Evolutionary conservation across 1,140 invertebrate genomes (phyloP).

Genomic region (Brachionus sp.): DNA sequence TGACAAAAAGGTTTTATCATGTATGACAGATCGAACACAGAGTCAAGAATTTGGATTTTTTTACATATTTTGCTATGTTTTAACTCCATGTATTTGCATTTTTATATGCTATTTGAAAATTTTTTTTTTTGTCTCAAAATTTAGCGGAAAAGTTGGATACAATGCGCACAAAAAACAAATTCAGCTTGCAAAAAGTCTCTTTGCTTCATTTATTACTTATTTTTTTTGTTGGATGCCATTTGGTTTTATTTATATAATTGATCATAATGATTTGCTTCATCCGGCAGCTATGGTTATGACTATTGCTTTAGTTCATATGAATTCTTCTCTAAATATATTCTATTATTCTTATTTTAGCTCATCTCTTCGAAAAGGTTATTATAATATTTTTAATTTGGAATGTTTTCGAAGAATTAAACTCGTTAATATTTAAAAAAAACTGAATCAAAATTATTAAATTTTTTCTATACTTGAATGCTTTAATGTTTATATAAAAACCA

Average conservation of each 20-base stretch:
- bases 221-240: constrained; percentile 36
- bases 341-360: constrained; percentile 31
- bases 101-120: constrained; percentile 8
- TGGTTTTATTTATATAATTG: constrained; percentile 17
- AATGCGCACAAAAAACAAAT: background rate
- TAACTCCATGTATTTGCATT: background rate
- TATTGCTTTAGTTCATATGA: constrained; percentile 7
- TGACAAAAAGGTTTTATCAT: constrained; percentile 34
- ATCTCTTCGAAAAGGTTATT: background rate
- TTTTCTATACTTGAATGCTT: too few species aligned
- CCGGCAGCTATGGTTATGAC: background rate
- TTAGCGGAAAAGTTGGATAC: background rate
- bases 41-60: constrained; percentile 35
- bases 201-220: constrained; percentile 39
- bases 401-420: background rate
- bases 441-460: too few species aligned
- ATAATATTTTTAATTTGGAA: background rate
- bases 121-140: constrained; percentile 18
- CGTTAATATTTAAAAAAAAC: background rate
- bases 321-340: background rate
- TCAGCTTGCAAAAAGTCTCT: background rate
- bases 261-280: background rate
- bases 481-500: too few species aligned
- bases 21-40: constrained; percentile 15
- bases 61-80: constrained; percentile 19